Evolutionary conservation across 2,888 invertebrate genomes (phyloP), one percentile per base, ranked within the genome.

Genomic region (Diarsia brunnea): DNA sequence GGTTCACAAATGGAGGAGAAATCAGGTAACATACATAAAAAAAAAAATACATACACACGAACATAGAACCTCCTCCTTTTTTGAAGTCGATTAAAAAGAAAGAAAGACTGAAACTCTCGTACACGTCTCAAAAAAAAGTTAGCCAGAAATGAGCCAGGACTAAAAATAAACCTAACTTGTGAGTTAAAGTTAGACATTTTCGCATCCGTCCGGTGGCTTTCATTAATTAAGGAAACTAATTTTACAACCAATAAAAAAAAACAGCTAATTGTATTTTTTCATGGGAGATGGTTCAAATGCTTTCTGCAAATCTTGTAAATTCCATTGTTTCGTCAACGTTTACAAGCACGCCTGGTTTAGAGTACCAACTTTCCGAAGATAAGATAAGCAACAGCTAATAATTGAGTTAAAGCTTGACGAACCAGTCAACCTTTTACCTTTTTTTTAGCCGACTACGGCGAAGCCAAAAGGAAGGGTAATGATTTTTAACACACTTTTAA

Each of bases 131-230:
- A 70, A 66, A 73, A 75, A 81, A 73, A 81, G 65, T 68, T 47
- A 51, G 14, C 24, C 60, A 68, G 69, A 73, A 81, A 75, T 81
- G 53, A 75, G 67, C 51, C 68, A 49, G 38, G 14, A 51, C 51
- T 72, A 63, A 65, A 68, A 75, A 81, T 73, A 84, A 78, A 75
- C 43, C 49, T 19, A 66, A 27, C 60, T 58, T 61, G 61, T 55
- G 27, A 24, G n/a, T 31, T 60, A 73, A 84, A 81, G 65, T 78
- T 73, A 67, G 64, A 75, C 47, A 67, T n/a, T 73, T 64, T 58
- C 16, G 10, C 14, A 65, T 38, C 38, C 53, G n/a, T 75, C 53
- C 53, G 31, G 16, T 58, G 31, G 71, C 16, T 65, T 65, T 65
- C 60, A 60, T 49, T 80, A 51, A 63, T 60, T 69, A 65, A 27